Conservation (phyloP, 2,888 invertebrate species). For the Globia sparganii region DNA sequence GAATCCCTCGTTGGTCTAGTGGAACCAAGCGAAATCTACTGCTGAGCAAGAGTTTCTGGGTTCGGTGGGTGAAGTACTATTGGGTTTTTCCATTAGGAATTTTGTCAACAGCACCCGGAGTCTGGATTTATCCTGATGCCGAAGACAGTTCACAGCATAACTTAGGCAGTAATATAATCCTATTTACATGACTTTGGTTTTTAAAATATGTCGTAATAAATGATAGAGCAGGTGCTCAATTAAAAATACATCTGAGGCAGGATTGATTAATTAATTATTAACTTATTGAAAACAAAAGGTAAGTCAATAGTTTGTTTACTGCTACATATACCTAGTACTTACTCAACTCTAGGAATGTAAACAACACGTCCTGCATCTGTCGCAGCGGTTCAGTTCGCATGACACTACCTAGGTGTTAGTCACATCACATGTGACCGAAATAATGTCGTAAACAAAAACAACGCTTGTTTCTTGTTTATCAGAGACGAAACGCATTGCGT, state of each 20-base stretch:
- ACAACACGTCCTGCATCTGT: constrained; percentile 41
- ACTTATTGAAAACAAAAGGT: constrained; percentile 13
- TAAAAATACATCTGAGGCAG: neutral
- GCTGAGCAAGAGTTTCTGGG: neutral
- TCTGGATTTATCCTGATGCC: neutral
- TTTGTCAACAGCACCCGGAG: neutral
- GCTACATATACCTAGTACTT: constrained; percentile 11
- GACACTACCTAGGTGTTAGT: constrained; percentile 38
- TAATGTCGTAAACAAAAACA: constrained; percentile 67
- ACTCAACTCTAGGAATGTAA: constrained; percentile 47
- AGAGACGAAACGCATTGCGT: constrained; percentile 28
- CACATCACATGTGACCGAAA: constrained; percentile 49
- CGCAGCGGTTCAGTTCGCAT: constrained; percentile 37
- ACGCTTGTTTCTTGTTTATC: constrained; percentile 66
- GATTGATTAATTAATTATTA: neutral
- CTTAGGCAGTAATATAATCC: constrained; percentile 5
- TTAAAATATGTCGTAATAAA: constrained; percentile 17
- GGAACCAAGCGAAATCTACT: neutral
- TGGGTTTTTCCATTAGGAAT: neutral
- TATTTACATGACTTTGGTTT: constrained; percentile 36
- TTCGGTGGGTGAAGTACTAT: neutral
- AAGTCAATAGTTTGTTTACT: constrained; percentile 34
- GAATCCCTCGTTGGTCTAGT: neutral
- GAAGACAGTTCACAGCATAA: neutral
- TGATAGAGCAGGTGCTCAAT: constrained; percentile 6